Evolutionary conservation across 64 coral and sea anemone genomes (phyloP).

Genomic region (Stylophora pistillata): DNA sequence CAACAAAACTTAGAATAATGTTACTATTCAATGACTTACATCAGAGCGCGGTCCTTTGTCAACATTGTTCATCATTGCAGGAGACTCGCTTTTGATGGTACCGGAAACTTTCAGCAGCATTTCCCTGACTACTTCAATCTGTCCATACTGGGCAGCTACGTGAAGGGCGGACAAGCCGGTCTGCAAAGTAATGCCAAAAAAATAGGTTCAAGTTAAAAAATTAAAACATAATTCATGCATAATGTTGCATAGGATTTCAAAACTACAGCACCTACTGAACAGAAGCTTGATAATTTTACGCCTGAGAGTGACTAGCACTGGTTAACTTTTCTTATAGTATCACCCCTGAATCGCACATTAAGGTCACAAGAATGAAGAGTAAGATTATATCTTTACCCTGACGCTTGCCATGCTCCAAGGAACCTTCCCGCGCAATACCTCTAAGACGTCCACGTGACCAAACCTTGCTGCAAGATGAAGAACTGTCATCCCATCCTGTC

Average conservation of each 20-base stretch:
- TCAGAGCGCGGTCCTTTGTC: constrained; percentile 57
- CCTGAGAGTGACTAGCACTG: too few relatives aligned
- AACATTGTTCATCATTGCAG: constrained; percentile 64
- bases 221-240: not conserved
- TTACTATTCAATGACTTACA: constrained; percentile 26
- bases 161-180: constrained; percentile 85
- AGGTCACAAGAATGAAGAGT: too few relatives aligned
- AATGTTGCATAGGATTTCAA: not conserved
- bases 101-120: constrained; percentile 87
- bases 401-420: constrained; percentile 97
- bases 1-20: too few relatives aligned
- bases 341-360: too few relatives aligned
- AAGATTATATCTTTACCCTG: constrained; percentile 39
- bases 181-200: constrained; percentile 8
- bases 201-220: not conserved
- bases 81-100: constrained; percentile 85
- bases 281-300: too few relatives aligned
- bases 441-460: constrained; percentile 88
- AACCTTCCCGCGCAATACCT: constrained; percentile 90
- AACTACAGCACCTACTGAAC: too few relatives aligned
- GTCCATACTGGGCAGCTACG: constrained; percentile 83
- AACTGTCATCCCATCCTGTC: constrained; percentile 88
- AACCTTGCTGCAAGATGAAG: constrained; percentile 84
- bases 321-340: too few relatives aligned
- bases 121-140: constrained; percentile 87